A percentile compares a stretch with the other conserved stretches of the same genome.
Evolutionary conservation across 2,888 invertebrate species (phyloP).

Genomic region (Peribatodes rhomboidaria): DNA sequence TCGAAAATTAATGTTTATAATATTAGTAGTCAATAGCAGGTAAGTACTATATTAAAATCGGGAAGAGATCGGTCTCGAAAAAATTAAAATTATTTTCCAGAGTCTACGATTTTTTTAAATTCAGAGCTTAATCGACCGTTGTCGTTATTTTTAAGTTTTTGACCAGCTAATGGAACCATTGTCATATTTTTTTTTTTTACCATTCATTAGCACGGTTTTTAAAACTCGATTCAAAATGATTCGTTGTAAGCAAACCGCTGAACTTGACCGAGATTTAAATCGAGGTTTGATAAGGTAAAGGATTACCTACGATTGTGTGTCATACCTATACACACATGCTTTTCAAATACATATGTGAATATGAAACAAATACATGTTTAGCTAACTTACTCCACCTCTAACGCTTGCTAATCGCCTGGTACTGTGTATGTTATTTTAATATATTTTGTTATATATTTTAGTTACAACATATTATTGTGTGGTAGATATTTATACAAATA

Average conservation of each 20-base stretch:
- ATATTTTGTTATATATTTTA: constrained; percentile 21
- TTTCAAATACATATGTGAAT: background rate
- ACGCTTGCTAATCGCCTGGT: constrained; percentile 59
- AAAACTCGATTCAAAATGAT: background rate
- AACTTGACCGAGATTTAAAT: background rate
- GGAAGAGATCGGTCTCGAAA: too few relatives aligned
- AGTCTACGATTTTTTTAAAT: too few relatives aligned
- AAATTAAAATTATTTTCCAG: too few relatives aligned
- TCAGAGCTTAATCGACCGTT: too few relatives aligned
- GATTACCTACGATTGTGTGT: background rate
- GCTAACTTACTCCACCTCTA: constrained; percentile 47
- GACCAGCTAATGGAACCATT: too few relatives aligned
- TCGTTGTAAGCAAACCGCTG: background rate
- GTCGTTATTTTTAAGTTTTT: too few relatives aligned
- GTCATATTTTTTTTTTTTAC: background rate
- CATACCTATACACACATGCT: background rate
- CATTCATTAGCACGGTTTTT: too few relatives aligned
- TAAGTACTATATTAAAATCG: too few relatives aligned
- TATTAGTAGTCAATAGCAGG: too few relatives aligned
- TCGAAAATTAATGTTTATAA: too few relatives aligned
- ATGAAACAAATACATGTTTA: background rate
- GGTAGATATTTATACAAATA: too few relatives aligned
- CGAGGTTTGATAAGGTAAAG: constrained; percentile 6
- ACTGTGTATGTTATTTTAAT: constrained; percentile 40
- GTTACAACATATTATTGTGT: too few relatives aligned